These are phyloP conservation scores for Mus caroli DNA, from an alignment of 2,797 vertebrate genomes.

Conservation along the genomic window DNA sequence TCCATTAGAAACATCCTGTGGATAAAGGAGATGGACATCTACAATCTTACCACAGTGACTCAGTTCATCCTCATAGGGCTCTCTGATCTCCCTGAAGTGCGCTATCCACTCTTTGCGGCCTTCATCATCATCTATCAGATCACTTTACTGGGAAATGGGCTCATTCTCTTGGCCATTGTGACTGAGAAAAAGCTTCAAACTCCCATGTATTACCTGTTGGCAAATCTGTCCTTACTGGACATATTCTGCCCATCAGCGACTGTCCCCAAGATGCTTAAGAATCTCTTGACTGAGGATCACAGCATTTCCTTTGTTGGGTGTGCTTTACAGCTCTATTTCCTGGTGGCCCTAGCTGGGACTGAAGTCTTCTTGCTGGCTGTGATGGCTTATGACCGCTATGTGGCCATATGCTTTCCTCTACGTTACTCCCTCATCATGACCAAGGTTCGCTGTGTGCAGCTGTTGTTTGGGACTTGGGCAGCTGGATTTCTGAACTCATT, in stretches of 20 bases:
- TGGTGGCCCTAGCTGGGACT: constrained; percentile 10
- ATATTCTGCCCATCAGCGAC: constrained; percentile 57
- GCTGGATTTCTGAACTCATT: constrained; percentile 59
- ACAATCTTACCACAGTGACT: background rate
- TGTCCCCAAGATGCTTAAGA: constrained; percentile 55
- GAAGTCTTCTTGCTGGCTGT: constrained; percentile 58
- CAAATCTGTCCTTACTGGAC: constrained; percentile 51
- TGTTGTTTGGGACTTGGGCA: constrained; percentile 22
- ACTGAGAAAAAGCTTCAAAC: constrained; percentile 42
- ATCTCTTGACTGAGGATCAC: constrained; percentile 45
- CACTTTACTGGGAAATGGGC: constrained; percentile 45
- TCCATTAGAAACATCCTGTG: background rate
- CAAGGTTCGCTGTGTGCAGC: background rate
- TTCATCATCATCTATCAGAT: constrained; percentile 50
- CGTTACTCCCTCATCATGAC: constrained; percentile 47
- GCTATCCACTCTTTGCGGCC: constrained; percentile 21
- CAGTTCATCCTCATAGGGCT: constrained; percentile 50
- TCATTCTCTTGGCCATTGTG: constrained; percentile 53
- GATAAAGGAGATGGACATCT: background rate
- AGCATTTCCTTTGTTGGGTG: constrained; percentile 37
- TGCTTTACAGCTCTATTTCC: constrained; percentile 61
- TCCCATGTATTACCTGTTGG: constrained; percentile 67
- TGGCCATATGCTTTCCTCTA: constrained; percentile 64
- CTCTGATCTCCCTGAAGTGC: constrained; percentile 38
- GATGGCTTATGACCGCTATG: constrained; percentile 62